A percentile compares a stretch with the other conserved stretches of the same genome.
These are phyloP conservation scores for Glaucopsyche alexis DNA, from an alignment of 2,888 invertebrate species.

Conservation along the genomic window DNA sequence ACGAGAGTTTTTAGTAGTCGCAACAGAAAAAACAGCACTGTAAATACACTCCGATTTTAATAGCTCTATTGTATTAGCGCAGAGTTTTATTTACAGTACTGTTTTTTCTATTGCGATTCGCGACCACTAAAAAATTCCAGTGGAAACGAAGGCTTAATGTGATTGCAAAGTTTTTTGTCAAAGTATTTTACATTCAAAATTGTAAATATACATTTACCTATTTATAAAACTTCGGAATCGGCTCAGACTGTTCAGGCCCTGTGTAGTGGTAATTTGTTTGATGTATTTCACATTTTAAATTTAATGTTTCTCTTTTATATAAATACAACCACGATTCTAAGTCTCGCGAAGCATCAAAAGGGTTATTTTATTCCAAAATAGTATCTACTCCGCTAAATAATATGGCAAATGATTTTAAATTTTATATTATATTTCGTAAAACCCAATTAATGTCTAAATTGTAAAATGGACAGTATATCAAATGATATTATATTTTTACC, in stretches of 20 bases:
- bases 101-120: too few species aligned
- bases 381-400: background rate
- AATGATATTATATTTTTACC: background rate
- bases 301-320: slow-evolving; percentile 1
- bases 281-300: background rate
- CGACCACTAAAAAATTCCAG: too few species aligned
- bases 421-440: background rate
- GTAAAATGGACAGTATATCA: background rate
- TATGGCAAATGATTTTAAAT: background rate
- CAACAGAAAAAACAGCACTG: too few species aligned
- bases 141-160: too few species aligned
- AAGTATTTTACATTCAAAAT: background rate
- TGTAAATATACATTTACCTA: background rate
- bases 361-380: background rate
- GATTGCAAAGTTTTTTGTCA: too few species aligned
- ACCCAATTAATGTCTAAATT: background rate
- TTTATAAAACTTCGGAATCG: background rate
- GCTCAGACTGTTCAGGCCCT: background rate
- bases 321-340: background rate
- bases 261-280: slow-evolving; percentile 2
- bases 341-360: background rate
- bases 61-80: too few species aligned
- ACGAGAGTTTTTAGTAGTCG: too few species aligned
- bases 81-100: too few species aligned
- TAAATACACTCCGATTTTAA: too few species aligned